phyloP scores from a whole-genome alignment of 1,140 invertebrate species.

The Diorhabda carinulata region DNA sequence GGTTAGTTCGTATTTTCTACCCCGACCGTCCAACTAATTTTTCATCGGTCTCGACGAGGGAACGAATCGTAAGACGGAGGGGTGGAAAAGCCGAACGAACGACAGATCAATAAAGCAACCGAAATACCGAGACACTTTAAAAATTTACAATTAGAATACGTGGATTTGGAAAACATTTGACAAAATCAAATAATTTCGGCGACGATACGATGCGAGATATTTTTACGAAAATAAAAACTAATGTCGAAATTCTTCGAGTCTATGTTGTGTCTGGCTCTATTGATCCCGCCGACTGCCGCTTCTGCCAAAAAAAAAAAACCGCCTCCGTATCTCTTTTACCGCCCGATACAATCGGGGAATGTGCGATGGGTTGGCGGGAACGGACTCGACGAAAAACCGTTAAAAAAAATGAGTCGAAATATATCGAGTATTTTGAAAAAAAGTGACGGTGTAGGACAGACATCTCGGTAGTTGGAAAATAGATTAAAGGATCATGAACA shows the following conservation, averaged over 20 bases:
- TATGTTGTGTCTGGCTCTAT: conserved; percentile 38
- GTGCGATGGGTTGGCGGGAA: not conserved
- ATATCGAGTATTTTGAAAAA: not conserved
- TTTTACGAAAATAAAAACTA: no score
- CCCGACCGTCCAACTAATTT: no score
- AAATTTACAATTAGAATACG: no score
- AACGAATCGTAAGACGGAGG: not conserved
- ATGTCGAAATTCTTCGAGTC: no score
- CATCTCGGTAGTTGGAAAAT: no score
- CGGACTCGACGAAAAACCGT: not conserved
- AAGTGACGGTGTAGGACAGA: not conserved
- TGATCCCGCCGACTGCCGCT: conserved; percentile 27
- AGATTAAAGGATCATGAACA: not conserved
- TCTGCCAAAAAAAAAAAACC: conserved; percentile 5
- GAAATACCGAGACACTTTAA: no score
- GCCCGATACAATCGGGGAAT: not conserved
- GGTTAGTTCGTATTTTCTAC: not conserved
- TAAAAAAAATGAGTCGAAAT: not conserved
- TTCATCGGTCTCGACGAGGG: no score
- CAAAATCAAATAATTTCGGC: no score
- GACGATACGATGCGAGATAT: no score
- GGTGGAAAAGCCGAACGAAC: conserved; percentile 1
- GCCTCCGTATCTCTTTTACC: not conserved
- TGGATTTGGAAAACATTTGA: no score
- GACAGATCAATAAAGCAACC: not conserved